Evolutionary conservation across 2,797 vertebrate species (phyloP).

Genomic region (Trematomus bernacchii): DNA sequence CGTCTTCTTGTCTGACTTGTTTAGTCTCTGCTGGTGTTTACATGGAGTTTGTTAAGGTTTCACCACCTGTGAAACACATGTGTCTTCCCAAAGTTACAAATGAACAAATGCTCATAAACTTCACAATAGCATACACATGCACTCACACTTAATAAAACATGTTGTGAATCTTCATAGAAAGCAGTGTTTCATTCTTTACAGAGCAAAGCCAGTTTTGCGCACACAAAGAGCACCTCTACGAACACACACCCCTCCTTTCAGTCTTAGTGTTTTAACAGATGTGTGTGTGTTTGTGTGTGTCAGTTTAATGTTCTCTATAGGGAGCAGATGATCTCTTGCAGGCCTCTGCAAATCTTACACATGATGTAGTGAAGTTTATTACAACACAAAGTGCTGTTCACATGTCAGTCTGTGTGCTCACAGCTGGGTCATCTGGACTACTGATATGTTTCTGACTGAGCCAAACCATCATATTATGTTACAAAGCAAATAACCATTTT

Average conservation of each 20-base stretch:
- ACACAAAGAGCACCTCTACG: constrained; percentile 5
- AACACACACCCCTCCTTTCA: constrained; percentile 1
- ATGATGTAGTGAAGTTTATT: constrained; percentile 42
- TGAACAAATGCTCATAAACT: constrained; percentile 14
- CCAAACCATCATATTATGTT: constrained; percentile 4
- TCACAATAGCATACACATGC: not conserved
- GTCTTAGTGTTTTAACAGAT: constrained; percentile 55
- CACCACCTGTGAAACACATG: constrained; percentile 44
- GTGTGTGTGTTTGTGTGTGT: constrained; percentile 32
- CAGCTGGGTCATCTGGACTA: constrained; percentile 27
- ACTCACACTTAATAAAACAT: constrained; percentile 5
- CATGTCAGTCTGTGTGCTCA: constrained; percentile 8
- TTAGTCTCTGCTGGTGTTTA: constrained; percentile 50
- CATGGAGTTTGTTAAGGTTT: constrained; percentile 34
- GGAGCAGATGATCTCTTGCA: constrained; percentile 41
- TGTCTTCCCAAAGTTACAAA: not conserved
- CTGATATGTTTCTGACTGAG: constrained; percentile 22
- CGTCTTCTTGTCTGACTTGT: constrained; percentile 24
- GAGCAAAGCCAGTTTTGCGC: constrained; percentile 2
- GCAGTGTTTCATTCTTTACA: constrained; percentile 3
- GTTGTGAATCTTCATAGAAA: constrained; percentile 16
- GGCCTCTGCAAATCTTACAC: constrained; percentile 39
- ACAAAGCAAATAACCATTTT: not conserved
- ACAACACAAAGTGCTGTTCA: constrained; percentile 29
- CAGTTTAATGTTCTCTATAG: constrained; percentile 10